These are phyloP conservation scores for Eupithecia vulgata DNA, from an alignment of 2,888 invertebrate species.

Conservation along the genomic window DNA sequence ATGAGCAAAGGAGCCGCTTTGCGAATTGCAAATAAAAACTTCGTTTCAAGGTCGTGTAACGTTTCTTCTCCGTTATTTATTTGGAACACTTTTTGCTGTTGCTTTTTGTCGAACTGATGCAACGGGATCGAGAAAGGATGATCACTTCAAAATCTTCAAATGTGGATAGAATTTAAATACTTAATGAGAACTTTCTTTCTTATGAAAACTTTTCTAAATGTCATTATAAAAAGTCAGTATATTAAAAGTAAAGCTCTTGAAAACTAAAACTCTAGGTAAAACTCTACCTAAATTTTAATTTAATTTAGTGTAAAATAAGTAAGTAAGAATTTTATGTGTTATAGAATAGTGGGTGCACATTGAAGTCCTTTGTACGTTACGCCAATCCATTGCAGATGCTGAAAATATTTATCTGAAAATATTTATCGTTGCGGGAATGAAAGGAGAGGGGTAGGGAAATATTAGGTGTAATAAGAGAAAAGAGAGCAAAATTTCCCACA, in stretches of 20 bases:
- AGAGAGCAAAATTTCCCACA: not conserved
- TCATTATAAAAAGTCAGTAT: not conserved
- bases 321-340: too few species aligned
- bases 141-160: not conserved
- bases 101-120: slow-evolving; percentile 35
- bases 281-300: too few species aligned
- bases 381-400: not conserved
- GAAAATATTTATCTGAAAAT: not conserved
- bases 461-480: not conserved
- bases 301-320: too few species aligned
- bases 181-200: not conserved
- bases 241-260: not conserved
- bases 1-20: slow-evolving; percentile 34
- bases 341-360: not conserved
- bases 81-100: slow-evolving; percentile 29
- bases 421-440: not conserved
- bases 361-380: not conserved
- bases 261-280: not conserved
- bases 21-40: slow-evolving; percentile 40
- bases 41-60: slow-evolving; percentile 36
- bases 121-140: slow-evolving; percentile 14
- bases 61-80: slow-evolving; percentile 41
- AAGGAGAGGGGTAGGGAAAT: not conserved
- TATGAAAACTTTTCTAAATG: not conserved
- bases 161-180: not conserved